Evolutionary conservation across 2,797 vertebrate genomes (phyloP).

Genomic region (Sebastes hopkinsi): DNA sequence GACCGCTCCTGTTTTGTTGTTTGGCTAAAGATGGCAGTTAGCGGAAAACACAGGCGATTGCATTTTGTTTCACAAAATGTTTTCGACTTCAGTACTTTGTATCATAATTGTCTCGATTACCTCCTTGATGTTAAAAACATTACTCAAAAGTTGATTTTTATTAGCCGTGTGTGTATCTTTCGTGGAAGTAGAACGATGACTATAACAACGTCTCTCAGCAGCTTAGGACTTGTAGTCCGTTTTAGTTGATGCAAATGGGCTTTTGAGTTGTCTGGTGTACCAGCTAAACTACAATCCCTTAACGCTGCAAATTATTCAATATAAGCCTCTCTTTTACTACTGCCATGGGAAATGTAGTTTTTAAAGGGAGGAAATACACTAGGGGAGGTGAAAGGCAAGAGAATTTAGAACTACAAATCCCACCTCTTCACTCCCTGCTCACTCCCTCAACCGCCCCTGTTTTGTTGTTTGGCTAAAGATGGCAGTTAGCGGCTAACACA

Average conservation of each 20-base stretch:
- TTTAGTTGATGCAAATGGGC: rapidly evolving
- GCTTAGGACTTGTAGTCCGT: slow-evolving; percentile 66
- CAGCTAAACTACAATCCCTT: slow-evolving; percentile 65
- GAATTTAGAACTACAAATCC: slow-evolving; percentile 76
- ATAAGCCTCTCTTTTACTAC: rapidly evolving
- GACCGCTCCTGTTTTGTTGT: slow-evolving; percentile 77
- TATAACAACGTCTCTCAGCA: slow-evolving; percentile 68
- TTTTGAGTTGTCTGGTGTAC: rapidly evolving
- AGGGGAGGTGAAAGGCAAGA: rapidly evolving
- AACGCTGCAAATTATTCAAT: neutral
- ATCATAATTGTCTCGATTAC: too few relatives aligned
- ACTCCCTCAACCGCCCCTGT: slow-evolving; percentile 70
- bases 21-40: slow-evolving; percentile 87
- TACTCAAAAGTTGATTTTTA: neutral
- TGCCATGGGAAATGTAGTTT: slow-evolving; percentile 63
- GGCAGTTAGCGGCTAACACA: slow-evolving; percentile 84
- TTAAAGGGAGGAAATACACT: rapidly evolving
- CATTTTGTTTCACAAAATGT: slow-evolving; percentile 77
- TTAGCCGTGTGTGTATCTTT: slow-evolving; percentile 2
- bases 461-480: slow-evolving; percentile 85
- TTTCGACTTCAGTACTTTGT: slow-evolving; percentile 28
- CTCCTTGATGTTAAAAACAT: neutral
- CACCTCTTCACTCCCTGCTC: slow-evolving; percentile 41
- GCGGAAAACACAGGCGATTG: slow-evolving; percentile 82
- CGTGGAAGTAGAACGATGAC: slow-evolving; percentile 75